These are phyloP conservation scores for Orchesella flavescens DNA, from an alignment of 2,888 invertebrate species.

Conservation along the genomic window DNA sequence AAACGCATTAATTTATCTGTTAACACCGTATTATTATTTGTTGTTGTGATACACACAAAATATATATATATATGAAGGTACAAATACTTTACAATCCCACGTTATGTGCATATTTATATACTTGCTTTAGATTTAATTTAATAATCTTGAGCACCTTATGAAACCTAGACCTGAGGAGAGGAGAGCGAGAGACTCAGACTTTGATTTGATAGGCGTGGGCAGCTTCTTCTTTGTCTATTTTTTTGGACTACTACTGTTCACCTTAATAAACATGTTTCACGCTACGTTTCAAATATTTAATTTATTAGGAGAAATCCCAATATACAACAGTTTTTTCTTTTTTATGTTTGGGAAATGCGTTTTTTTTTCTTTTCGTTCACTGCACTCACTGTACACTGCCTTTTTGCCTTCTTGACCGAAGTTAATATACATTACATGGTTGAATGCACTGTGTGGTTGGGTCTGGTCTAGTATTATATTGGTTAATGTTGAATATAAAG, in stretches of 20 bases:
- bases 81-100: no score
- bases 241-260: background rate
- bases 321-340: constrained; percentile 15
- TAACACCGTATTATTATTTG: constrained; percentile 5
- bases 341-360: constrained; percentile 17
- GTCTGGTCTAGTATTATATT: no score
- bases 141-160: no score
- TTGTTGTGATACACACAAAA: background rate
- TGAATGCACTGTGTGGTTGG: background rate
- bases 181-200: no score
- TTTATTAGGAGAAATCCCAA: constrained; percentile 48
- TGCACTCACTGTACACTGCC: background rate
- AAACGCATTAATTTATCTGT: constrained; percentile 6
- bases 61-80: no score
- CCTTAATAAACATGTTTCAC: constrained; percentile 18
- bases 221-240: constrained; percentile 5
- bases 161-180: no score
- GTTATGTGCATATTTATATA: no score
- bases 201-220: background rate
- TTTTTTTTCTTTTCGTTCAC: background rate
- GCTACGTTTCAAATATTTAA: constrained; percentile 39
- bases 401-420: background rate
- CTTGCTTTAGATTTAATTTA: no score
- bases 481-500: no score
- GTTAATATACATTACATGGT: background rate